Evolutionary conservation across 2,888 invertebrate species (phyloP), one percentile per base, ranked within the genome.

Genomic region (Mythimna impura): DNA sequence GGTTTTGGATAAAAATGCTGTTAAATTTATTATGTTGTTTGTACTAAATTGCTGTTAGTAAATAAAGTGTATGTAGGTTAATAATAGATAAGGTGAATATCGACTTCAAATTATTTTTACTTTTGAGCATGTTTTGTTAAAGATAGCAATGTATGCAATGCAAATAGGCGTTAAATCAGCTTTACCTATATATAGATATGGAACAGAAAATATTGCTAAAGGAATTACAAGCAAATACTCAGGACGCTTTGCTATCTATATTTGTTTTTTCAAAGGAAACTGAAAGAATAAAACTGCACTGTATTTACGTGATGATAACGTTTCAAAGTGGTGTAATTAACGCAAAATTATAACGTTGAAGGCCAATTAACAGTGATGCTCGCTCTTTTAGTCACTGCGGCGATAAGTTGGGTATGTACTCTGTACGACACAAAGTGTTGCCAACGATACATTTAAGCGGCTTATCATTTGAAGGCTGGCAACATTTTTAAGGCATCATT

Each of bases 341-440:
- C 79, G 64, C 63, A 34, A 30, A 80, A 73, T 80, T 86, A 86
- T 88, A 87, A 85, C 66, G 70, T 20, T 60, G 83, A 85, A 88
- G 86, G 86, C 77, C 77, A 86, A 86, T 83, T 84, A 78, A 77
- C 80, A 66, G 40, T 30, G 50, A 54, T 72, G 40, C 68, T 66
- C 75, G 70, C 71, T 65, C 65, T 52, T 69, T 80, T 74, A 76
- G 64, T 71, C 62, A 52, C 17, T 50, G 62, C 60, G 61, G 43
- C 52, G 76, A 76, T 76, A 73, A 64, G 54, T 71, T 60, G 43
- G 54, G 60, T 79, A 76, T 65, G 6, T 30, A 30, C 34, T 20
- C 17, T 34, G 36, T 34, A 58, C 58, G 34, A 25, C 9, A 57
- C n/a, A 50, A 30, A 30, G 58, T 73, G 52, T 68, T 70, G 62